Evolutionary conservation across 2,797 vertebrate species (phyloP).

Genomic region (Chloroceryle inda): DNA sequence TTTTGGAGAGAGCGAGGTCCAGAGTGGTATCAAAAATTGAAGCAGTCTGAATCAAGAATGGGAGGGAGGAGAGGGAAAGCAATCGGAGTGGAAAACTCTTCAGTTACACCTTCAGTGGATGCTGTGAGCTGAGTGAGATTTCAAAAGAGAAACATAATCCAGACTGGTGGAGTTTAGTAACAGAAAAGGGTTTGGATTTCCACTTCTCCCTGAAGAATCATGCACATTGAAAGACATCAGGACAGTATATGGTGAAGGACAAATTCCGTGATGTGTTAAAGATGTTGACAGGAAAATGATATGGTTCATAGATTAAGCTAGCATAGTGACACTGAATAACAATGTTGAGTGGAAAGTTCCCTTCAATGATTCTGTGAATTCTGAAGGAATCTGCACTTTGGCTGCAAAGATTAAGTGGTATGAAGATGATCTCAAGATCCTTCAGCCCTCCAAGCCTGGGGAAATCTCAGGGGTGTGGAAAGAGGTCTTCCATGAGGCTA

Average conservation of each 20-base stretch:
- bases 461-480: background rate
- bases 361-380: background rate
- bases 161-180: background rate
- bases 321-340: background rate
- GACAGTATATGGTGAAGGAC: background rate
- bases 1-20: background rate
- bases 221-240: background rate
- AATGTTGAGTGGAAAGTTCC: background rate
- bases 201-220: background rate
- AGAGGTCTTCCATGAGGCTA: background rate
- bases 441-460: background rate
- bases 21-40: background rate
- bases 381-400: constrained; percentile 16
- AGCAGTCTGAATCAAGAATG: background rate
- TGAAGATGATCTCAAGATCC: background rate
- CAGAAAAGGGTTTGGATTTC: background rate
- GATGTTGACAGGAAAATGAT: background rate
- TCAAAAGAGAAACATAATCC: background rate
- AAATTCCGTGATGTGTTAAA: background rate
- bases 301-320: background rate
- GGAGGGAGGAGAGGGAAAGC: too few relatives aligned
- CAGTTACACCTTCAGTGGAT: background rate
- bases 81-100: background rate
- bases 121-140: background rate
- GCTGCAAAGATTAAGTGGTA: background rate